Conservation (phyloP, 2,888 invertebrate genomes). For the Epicampocera succincta region DNA sequence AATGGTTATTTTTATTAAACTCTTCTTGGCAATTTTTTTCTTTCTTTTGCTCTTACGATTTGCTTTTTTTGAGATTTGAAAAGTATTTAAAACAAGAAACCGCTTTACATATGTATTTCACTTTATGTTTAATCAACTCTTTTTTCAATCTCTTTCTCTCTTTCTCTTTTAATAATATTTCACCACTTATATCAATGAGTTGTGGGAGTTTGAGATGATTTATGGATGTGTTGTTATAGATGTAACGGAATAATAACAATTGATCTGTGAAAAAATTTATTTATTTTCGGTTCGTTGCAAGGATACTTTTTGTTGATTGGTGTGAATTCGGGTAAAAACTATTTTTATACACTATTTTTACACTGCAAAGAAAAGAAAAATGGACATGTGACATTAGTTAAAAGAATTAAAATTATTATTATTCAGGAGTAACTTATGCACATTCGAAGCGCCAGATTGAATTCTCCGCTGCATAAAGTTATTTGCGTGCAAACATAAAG, state of each 20-base stretch:
- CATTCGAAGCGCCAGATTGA: too few species aligned
- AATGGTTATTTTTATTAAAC: conserved; percentile 13
- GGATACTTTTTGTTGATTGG: conserved; percentile 12
- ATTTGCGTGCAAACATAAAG: too few species aligned
- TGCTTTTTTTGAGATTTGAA: neutral
- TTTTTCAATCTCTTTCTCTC: neutral
- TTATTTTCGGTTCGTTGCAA: conserved; percentile 26
- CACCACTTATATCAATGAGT: conserved; percentile 14
- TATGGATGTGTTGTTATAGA: neutral
- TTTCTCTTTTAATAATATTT: conserved; percentile 11
- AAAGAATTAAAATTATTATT: too few species aligned
- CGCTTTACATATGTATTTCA: conserved; percentile 49
- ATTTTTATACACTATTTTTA: conserved; percentile 58
- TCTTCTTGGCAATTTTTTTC: neutral
- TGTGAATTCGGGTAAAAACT: conserved; percentile 31
- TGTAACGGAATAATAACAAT: conserved; percentile 14
- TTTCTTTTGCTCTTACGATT: conserved; percentile 15
- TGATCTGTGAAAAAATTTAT: conserved; percentile 23
- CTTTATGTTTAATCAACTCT: conserved; percentile 29
- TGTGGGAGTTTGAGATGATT: conserved; percentile 4
- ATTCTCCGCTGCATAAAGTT: too few species aligned
- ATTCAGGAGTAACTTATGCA: too few species aligned
- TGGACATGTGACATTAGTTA: neutral
- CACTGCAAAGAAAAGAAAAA: conserved; percentile 54
- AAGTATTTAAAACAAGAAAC: conserved; percentile 43